Percentiles rank a stretch among this genome's conserved stretches.
phyloP scores from a whole-genome alignment of 2,888 invertebrate species.

The Hypercompe scribonia region DNA sequence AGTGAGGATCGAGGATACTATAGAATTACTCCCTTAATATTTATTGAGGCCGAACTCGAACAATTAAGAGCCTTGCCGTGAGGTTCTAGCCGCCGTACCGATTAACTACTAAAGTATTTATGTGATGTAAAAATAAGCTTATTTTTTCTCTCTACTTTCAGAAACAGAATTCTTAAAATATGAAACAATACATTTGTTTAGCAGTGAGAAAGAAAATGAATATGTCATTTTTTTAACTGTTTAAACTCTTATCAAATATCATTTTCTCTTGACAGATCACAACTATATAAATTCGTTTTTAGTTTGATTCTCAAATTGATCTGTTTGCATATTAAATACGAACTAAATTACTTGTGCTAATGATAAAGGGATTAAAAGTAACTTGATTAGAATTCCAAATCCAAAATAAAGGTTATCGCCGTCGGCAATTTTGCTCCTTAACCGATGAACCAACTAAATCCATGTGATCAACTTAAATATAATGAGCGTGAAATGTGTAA shows the following conservation, averaged over 20 bases:
- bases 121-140: constrained; percentile 3
- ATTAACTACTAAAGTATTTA: constrained; percentile 6
- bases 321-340: neutral
- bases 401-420: constrained; percentile 7
- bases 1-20: constrained; percentile 36
- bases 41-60: constrained; percentile 34
- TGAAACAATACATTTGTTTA: neutral
- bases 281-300: neutral
- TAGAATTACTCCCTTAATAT: constrained; percentile 36
- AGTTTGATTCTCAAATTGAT: neutral
- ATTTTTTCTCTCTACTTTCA: neutral
- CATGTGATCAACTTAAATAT: constrained; percentile 38
- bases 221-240: too few relatives aligned
- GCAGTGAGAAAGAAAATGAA: neutral
- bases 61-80: constrained; percentile 20
- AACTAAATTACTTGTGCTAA: neutral
- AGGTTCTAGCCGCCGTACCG: neutral
- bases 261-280: neutral
- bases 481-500: constrained; percentile 42
- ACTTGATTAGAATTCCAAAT: neutral
- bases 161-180: neutral
- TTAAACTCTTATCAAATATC: neutral
- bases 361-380: neutral
- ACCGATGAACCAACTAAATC: constrained; percentile 30
- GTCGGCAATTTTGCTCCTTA: constrained; percentile 6